phyloP scores from a whole-genome alignment of 2,113 vertebrate species.

The Drymodes brunneopygia region DNA sequence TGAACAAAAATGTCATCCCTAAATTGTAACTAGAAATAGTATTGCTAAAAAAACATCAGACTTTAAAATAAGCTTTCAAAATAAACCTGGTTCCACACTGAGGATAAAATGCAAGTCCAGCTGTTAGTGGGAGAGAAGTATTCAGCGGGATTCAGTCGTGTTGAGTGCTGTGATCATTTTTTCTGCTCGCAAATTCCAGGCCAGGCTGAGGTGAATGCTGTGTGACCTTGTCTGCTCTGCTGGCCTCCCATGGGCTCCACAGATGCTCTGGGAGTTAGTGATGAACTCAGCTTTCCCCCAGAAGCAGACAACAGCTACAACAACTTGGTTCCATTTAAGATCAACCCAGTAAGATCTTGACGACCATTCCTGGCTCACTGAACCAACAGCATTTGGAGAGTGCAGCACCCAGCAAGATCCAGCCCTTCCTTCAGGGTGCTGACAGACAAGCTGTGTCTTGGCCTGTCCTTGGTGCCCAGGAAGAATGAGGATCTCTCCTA shows the following conservation, averaged over 20 bases:
- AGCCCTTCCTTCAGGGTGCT: neutral
- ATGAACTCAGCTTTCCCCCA: neutral
- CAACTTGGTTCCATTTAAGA: neutral
- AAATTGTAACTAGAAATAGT: neutral
- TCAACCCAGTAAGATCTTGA: neutral
- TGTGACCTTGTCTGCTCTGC: neutral
- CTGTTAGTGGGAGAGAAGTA: neutral
- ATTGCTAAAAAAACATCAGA: neutral
- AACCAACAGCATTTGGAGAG: neutral
- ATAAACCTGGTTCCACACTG: neutral
- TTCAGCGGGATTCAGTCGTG: rapidly evolving
- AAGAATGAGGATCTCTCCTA: neutral
- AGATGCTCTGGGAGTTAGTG: neutral
- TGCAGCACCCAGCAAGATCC: neutral
- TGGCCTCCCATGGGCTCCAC: neutral
- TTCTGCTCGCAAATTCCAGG: neutral
- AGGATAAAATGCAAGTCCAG: neutral
- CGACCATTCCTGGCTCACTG: neutral
- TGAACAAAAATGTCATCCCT: neutral
- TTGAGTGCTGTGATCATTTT: neutral
- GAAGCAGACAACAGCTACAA: neutral
- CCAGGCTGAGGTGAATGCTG: neutral
- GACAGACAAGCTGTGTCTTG: neutral
- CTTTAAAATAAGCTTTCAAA: conserved; percentile 3
- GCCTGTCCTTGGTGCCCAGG: neutral